Evolutionary conservation across 2,797 vertebrate species (phyloP).

Genomic region (Pelodytes ibericus): DNA sequence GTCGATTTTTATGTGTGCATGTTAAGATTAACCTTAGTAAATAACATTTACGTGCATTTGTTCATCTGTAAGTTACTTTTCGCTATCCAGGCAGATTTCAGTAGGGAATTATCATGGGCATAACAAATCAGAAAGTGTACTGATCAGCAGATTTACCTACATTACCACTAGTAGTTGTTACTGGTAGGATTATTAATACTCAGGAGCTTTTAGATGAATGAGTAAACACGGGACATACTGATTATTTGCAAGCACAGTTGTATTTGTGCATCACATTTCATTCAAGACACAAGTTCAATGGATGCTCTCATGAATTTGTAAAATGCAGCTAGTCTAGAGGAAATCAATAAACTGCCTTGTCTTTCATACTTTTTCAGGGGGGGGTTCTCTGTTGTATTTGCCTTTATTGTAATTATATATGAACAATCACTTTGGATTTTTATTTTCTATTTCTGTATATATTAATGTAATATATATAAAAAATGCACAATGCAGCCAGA

Average conservation of each 20-base stretch:
- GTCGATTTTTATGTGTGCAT: no score
- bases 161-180: constrained; percentile 8
- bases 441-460: no score
- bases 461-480: no score
- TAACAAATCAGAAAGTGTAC: constrained; percentile 7
- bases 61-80: no score
- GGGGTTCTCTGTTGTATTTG: no score
- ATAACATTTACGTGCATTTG: no score
- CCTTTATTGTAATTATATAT: no score
- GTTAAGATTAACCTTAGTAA: no score
- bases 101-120: constrained; percentile 7
- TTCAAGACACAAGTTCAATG: constrained; percentile 24
- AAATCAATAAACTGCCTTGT: constrained; percentile 31
- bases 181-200: constrained; percentile 13
- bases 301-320: not conserved
- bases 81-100: not conserved
- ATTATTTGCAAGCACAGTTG: constrained; percentile 22
- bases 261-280: constrained; percentile 13
- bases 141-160: not conserved
- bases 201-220: constrained; percentile 22
- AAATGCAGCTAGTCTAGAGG: not conserved
- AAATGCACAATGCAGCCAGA: no score
- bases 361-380: no score
- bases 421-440: no score
- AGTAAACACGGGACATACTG: not conserved